Evolutionary conservation across 2,888 invertebrate species (phyloP).

Genomic region (Eilema depressum): DNA sequence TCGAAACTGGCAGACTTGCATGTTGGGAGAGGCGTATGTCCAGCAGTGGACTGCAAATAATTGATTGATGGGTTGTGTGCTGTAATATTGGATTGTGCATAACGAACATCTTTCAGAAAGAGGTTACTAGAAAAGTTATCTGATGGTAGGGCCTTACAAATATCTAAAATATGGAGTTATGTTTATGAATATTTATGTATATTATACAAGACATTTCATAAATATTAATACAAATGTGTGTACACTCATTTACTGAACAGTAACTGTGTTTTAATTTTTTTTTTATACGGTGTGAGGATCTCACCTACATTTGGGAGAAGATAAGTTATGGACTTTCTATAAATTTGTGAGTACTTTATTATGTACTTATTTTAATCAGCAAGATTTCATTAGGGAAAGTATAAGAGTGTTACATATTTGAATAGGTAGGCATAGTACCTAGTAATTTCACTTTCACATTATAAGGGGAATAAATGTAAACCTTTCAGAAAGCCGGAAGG

Average conservation of each 20-base stretch:
- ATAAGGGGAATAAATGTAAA: too few relatives aligned
- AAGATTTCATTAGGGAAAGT: not conserved
- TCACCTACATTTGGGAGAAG: not conserved
- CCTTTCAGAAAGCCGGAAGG: too few relatives aligned
- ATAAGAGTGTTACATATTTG: too few relatives aligned
- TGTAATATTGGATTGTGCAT: too few relatives aligned
- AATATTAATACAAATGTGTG: not conserved
- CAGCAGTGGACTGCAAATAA: too few relatives aligned
- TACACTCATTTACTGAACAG: not conserved
- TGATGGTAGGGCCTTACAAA: not conserved
- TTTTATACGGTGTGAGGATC: not conserved
- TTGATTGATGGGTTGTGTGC: too few relatives aligned
- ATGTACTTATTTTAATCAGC: not conserved
- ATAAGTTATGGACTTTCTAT: slow-evolving; percentile 1
- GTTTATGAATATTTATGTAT: not conserved
- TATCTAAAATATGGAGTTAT: not conserved
- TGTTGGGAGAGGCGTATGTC: too few relatives aligned
- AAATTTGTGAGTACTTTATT: not conserved
- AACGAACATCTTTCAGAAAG: not conserved
- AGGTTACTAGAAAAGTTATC: not conserved
- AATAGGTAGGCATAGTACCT: too few relatives aligned
- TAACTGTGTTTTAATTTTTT: not conserved
- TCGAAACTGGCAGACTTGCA: too few relatives aligned
- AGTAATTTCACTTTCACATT: not conserved
- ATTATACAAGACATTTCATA: not conserved